Base-by-base conservation (phyloP, 1,140 invertebrate genomes). In the Drosophila tsacasi region DNA sequence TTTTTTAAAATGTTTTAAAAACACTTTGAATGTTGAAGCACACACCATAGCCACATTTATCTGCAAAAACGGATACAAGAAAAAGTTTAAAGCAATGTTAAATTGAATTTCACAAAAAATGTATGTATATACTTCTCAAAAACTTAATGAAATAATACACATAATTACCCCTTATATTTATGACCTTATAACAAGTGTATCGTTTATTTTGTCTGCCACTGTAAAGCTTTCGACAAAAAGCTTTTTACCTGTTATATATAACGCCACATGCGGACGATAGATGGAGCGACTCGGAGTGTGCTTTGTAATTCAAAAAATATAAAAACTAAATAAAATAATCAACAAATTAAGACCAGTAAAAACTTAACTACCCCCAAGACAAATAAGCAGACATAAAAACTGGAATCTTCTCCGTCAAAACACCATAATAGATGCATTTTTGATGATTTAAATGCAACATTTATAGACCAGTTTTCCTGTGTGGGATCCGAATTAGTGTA, bases 211-310 rank as follows among this genome's bases (percentile, higher is more conserved):
- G 8, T n/a, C 37, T 1, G 8, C 13, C n/a, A 74, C 67, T 74
- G 71, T 74, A 73, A 52, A 74, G 71, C 71, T 74, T 42, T 42
- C 10, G 9, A 10, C 8, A 12, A 23, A 72, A 73, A 74, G 68
- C 68, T 73, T 52, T 30, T 6, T 19, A 6, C 21, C 39, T 66
- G 23, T 0, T 17, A 10, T 4, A n/a, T 37, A 17, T 10, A 19
- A 42, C 17, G 6, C 19, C 10, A 10, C 10, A 17, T 1, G 15
- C n/a, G 10, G 3, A 17, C 44, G 39, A n/a, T 30, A 73, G 71
- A 19, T 61, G 71, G 71, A 25, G 54, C n/a, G 7, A 9, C 12
- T 23, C 6, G 3, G 15, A 42, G 42, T 30, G n/a, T 4, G 7
- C 5, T 52, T 32, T 32, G 50, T 19, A 19, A 15, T 52, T 52